These are phyloP conservation scores for Peromyscus melanophrys DNA, from an alignment of 2,797 vertebrate genomes.

Conservation along the genomic window DNA sequence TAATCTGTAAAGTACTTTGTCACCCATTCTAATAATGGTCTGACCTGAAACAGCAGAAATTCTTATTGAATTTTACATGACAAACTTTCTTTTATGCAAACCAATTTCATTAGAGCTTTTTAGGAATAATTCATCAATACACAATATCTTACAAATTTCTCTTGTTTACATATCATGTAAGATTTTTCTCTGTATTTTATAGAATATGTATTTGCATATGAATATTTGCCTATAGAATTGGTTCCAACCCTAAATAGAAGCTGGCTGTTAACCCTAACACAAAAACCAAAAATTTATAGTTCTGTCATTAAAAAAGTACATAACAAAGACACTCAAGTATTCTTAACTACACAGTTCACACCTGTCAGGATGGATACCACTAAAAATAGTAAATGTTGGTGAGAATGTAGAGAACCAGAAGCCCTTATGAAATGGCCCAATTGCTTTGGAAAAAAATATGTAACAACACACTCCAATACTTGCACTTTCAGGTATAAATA, in stretches of 20 bases:
- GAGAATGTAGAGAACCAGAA: not conserved
- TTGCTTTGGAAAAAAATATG: not conserved
- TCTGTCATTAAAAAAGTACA: not conserved
- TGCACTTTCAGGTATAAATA: not conserved
- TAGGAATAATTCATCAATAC: not conserved
- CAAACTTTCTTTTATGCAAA: slow-evolving; percentile 31
- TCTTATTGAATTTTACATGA: slow-evolving; percentile 29
- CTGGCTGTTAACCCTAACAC: not conserved
- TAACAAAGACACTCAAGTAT: not conserved
- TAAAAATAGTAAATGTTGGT: not conserved
- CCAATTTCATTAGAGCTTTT: slow-evolving; percentile 27
- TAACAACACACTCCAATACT: not conserved
- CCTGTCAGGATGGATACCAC: not conserved
- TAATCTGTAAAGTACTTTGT: slow-evolving; percentile 29
- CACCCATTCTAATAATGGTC: not conserved
- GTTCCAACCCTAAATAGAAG: not conserved
- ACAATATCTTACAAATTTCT: not conserved
- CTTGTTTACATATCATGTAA: slow-evolving; percentile 13
- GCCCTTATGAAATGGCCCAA: not conserved
- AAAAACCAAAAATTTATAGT: slow-evolving; percentile 22
- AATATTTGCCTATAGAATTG: slow-evolving; percentile 15
- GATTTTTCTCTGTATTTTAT: slow-evolving; percentile 39
- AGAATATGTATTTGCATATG: not conserved
- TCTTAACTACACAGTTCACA: not conserved
- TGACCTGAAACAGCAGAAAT: not conserved